Conservation (phyloP, 2,797 vertebrate species). For the Malurus leucopterus region DNA sequence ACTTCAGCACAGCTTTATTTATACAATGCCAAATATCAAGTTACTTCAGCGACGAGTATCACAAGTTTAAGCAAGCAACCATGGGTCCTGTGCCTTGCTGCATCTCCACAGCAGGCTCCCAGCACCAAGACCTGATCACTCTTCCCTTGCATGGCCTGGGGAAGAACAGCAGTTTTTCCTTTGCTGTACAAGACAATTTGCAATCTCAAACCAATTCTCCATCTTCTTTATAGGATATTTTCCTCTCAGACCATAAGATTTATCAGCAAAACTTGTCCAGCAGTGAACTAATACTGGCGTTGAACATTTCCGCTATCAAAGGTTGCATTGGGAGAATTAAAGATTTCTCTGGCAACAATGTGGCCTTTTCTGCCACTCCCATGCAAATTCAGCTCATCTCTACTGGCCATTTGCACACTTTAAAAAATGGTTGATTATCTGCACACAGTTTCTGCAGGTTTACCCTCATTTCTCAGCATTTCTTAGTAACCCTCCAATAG, state of each 20-base stretch:
- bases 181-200: neutral
- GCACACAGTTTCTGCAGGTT: neutral
- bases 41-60: neutral
- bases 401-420: neutral
- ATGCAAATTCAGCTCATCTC: neutral
- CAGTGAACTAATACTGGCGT: neutral
- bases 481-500: neutral
- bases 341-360: neutral
- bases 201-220: neutral
- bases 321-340: rapidly evolving
- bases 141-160: neutral
- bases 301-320: neutral
- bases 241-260: neutral
- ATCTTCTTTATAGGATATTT: neutral
- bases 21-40: neutral
- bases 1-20: neutral
- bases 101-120: neutral
- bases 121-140: neutral
- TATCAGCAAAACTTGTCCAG: neutral
- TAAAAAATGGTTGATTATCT: neutral
- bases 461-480: neutral
- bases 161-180: neutral
- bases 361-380: neutral
- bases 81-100: neutral
- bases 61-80: neutral